Conservation (phyloP, 2,113 vertebrate genomes). For the Corythornis madagascariensis region DNA sequence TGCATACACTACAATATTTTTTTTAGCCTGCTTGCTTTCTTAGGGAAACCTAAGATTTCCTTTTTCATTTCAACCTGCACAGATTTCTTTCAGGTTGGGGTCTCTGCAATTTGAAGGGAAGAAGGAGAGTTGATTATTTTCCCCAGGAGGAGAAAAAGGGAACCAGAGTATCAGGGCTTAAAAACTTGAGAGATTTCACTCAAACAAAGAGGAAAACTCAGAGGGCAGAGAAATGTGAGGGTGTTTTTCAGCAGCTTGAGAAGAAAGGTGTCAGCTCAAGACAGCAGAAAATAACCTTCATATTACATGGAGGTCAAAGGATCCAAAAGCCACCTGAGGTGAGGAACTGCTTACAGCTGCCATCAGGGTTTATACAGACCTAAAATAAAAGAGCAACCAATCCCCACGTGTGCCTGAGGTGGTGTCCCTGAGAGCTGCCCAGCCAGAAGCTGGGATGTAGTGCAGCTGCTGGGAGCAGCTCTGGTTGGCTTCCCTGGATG, state of each 20-base stretch:
- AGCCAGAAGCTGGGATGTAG: neutral
- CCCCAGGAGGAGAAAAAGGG: neutral
- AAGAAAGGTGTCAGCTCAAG: neutral
- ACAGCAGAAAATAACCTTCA: neutral
- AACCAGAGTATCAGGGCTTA: neutral
- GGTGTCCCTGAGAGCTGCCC: accelerated
- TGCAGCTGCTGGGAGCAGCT: too few relatives aligned
- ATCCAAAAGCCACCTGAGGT: neutral
- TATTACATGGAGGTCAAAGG: neutral
- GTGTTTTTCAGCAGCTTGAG: neutral
- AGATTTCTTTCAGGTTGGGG: neutral
- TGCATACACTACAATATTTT: neutral
- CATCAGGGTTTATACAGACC: neutral
- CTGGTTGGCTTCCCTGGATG: too few relatives aligned
- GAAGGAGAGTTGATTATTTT: neutral
- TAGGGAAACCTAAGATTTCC: neutral
- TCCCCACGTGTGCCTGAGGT: neutral
- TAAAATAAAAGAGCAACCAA: neutral
- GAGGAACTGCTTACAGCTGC: neutral
- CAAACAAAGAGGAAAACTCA: neutral
- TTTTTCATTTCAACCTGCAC: neutral
- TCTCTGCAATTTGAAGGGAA: neutral
- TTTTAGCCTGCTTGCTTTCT: neutral
- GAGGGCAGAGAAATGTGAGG: neutral
- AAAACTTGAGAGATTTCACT: neutral